These are phyloP conservation scores for Drosophila bocqueti DNA, from an alignment of 1,140 invertebrate species.

Conservation along the genomic window DNA sequence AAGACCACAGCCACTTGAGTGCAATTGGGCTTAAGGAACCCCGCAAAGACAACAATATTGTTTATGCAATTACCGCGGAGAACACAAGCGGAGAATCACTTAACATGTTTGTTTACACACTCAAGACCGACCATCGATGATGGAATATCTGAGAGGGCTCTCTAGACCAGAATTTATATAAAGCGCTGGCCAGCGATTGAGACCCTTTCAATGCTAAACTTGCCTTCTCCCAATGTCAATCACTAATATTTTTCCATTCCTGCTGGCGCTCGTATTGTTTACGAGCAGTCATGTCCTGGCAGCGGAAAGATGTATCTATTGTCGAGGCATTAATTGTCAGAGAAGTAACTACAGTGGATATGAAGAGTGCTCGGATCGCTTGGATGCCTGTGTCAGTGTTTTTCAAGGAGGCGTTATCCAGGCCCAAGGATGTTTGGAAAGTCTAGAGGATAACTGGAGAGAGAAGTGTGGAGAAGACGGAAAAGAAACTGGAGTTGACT, in stretches of 20 bases:
- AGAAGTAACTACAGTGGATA: slow-evolving; percentile 54
- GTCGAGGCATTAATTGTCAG: slow-evolving; percentile 73
- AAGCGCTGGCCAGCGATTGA: slow-evolving; percentile 24
- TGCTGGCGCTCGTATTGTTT: slow-evolving; percentile 18
- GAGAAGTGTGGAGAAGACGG: slow-evolving; percentile 10
- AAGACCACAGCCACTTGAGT: slow-evolving; percentile 24
- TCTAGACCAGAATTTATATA: slow-evolving; percentile 59
- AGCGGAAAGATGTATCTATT: slow-evolving; percentile 59
- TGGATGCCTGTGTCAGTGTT: slow-evolving; percentile 72
- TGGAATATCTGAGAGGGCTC: slow-evolving; percentile 7
- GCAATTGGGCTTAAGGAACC: slow-evolving; percentile 24
- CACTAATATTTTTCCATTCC: slow-evolving; percentile 3
- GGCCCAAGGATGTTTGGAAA: slow-evolving; percentile 67
- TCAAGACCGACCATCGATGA: slow-evolving; percentile 21
- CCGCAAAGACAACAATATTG: slow-evolving; percentile 39
- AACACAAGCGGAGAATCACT: slow-evolving; percentile 26
- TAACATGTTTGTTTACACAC: slow-evolving; percentile 43
- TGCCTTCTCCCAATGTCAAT: slow-evolving; percentile 53
- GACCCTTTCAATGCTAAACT: slow-evolving; percentile 49
- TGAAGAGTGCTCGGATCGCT: slow-evolving; percentile 53
- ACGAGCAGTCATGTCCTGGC: slow-evolving; percentile 25
- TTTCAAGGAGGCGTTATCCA: slow-evolving; percentile 56
- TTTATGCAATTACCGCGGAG: slow-evolving; percentile 33
- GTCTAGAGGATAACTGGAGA: slow-evolving; percentile 31
- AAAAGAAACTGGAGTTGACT: slow-evolving; percentile 15